A percentile compares a stretch with the other conserved stretches of the same genome.
phyloP scores from a whole-genome alignment of 2,888 invertebrate genomes.

The Epinotia brunnichana region DNA sequence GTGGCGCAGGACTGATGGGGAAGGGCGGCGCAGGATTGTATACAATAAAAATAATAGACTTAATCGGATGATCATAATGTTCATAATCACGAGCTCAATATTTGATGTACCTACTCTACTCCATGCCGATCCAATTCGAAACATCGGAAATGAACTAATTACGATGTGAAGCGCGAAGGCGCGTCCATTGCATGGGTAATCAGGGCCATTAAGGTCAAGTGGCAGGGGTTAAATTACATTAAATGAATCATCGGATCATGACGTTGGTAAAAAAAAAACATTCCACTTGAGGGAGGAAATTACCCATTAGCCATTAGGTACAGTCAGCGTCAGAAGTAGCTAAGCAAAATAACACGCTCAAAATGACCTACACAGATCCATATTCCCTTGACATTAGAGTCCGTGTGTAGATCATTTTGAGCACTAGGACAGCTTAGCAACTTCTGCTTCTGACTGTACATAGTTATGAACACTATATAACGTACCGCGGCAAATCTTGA shows the following conservation, averaged over 20 bases:
- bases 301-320: not conserved
- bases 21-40: no score
- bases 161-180: conserved; percentile 1
- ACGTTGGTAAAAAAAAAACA: not conserved
- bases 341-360: no score
- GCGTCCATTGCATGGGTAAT: conserved; percentile 20
- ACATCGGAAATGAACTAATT: conserved; percentile 34
- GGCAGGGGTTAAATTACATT: conserved; percentile 11
- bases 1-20: no score
- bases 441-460: no score
- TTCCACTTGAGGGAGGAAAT: not conserved
- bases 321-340: no score
- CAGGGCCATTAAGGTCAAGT: conserved; percentile 18
- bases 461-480: no score
- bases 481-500: no score
- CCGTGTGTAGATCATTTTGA: no score
- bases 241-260: not conserved
- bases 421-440: no score
- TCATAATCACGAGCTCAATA: not conserved
- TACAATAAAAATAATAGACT: conserved; percentile 1
- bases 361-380: no score
- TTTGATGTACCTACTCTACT: conserved; percentile 4
- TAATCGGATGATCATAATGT: conserved; percentile 16
- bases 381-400: no score
- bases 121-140: conserved; percentile 24